Base-by-base conservation (phyloP, 2,113 vertebrate species). In the Malurus melanocephalus region DNA sequence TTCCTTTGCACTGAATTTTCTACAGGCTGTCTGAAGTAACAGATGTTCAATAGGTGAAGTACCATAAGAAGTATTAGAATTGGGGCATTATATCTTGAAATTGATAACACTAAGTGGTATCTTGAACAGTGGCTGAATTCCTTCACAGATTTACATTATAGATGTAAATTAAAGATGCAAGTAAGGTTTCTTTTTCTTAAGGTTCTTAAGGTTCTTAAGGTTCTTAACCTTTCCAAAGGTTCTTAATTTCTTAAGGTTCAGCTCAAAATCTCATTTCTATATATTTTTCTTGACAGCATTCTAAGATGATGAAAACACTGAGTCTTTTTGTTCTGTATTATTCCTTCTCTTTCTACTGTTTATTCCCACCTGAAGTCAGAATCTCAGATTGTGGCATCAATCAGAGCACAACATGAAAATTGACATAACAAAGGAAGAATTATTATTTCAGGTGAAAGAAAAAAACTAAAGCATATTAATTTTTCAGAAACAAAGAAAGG, bases 321-420 rank as follows among this genome's bases (percentile, higher is more conserved):
- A 62, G 10, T 57, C 18, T 38, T 85, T 86, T 66, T 83, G 2
- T 72, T 89, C 32, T 52, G 4, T 67, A 23, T 67, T 92, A 71
- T 88, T 80, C 4, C 22, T 89, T 91, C 43, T 68, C 49, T 79
- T 94, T 66, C 57, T 67, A 21, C 10, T 88, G 16, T 74, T 92
- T 91, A 91, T 91, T 95, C 53, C 76, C 46, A 90, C 23, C 28
- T 81, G 69, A 91, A 91, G 32, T 57, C 77, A 91, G 61, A 88
- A 72, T 56, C 28, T 52, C 48, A 77, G 45, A 75, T 9, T 91
- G 77, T 79, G 53, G 43, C 30, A 92, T 95, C 80, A 89, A 40
- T 92, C 73, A 57, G 4, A 84, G 16, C 53, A 61, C 53, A 89
- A 28, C 55, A 80, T 88, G 76, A 83, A 85, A 42, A 68, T 42